Evolutionary conservation across 64 coral and sea anemone species (phyloP).

Genomic region (Hydrozoanthus tunicans): DNA sequence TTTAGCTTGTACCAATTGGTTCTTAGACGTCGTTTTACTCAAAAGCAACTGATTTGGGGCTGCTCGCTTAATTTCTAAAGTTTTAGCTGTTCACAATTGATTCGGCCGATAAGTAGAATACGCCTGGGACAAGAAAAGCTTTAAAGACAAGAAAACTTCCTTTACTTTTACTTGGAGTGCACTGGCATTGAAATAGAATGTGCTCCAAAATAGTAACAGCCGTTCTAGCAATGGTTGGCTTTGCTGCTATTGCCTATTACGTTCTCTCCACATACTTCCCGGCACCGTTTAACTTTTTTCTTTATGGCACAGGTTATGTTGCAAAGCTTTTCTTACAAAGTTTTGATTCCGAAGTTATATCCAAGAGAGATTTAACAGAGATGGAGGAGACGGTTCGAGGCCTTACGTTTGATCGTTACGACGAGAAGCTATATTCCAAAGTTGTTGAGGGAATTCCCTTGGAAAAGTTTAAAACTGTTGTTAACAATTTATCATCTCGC

Average conservation of each 20-base stretch:
- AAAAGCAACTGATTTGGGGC: too few relatives aligned
- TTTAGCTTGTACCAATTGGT: too few relatives aligned
- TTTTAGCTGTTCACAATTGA: too few relatives aligned
- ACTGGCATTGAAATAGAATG: neutral
- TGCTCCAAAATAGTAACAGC: neutral
- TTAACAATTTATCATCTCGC: constrained; percentile 17
- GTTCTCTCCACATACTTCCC: neutral
- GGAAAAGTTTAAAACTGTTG: neutral
- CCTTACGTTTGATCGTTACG: constrained; percentile 46
- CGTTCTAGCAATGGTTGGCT: neutral
- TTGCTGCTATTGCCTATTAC: neutral
- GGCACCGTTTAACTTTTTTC: neutral
- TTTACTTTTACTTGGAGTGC: too few relatives aligned
- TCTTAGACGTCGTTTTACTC: too few relatives aligned
- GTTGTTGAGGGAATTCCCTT: constrained; percentile 21
- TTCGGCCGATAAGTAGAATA: too few relatives aligned
- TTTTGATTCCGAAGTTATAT: neutral
- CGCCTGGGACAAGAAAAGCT: too few relatives aligned
- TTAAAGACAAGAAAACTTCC: too few relatives aligned
- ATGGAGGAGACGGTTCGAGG: constrained; percentile 27
- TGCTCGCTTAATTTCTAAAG: too few relatives aligned
- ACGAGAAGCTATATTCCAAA: constrained; percentile 22
- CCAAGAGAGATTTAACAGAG: neutral
- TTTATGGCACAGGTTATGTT: neutral
- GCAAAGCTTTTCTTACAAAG: constrained; percentile 29